A percentile compares a stretch with the other conserved stretches of the same genome.
Conservation (phyloP, 2,888 invertebrate species). For the Creontiades dilutus region DNA sequence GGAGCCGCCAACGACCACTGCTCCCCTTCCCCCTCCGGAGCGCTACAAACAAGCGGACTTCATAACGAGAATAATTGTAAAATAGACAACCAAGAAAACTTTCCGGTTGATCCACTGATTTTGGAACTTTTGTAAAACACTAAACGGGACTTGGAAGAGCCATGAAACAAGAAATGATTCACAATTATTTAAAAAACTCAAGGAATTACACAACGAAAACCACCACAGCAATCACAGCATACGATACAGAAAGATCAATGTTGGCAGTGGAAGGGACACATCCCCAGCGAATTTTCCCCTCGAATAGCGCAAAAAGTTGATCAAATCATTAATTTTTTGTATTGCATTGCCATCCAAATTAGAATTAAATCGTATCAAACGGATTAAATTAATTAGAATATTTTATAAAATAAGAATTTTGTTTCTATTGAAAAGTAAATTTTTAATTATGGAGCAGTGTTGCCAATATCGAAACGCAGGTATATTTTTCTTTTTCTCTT, state of each 20-base stretch:
- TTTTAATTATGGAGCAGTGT: not conserved
- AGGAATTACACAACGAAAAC: not conserved
- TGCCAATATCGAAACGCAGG: not conserved
- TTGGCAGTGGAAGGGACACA: constrained; percentile 4
- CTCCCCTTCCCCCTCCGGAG: not conserved
- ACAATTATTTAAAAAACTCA: not conserved
- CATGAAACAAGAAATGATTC: not conserved
- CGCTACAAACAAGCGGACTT: constrained; percentile 10
- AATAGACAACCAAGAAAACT: not conserved
- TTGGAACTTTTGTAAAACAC: not conserved
- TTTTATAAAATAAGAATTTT: not conserved
- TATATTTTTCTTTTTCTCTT: constrained; percentile 23
- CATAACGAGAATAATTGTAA: not conserved
- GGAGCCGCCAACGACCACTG: constrained; percentile 25
- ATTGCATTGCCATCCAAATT: not conserved
- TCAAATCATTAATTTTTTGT: not conserved
- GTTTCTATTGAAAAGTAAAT: not conserved
- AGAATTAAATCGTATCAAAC: not conserved
- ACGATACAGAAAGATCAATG: constrained; percentile 11
- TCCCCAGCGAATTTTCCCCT: not conserved
- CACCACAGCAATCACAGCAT: constrained; percentile 35
- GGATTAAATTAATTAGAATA: not conserved
- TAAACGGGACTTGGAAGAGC: not conserved
- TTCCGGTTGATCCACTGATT: not conserved
- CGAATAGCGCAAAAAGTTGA: not conserved